These are phyloP conservation scores for Cantharis flavilabris DNA, from an alignment of 2,888 invertebrate genomes.

Conservation along the genomic window DNA sequence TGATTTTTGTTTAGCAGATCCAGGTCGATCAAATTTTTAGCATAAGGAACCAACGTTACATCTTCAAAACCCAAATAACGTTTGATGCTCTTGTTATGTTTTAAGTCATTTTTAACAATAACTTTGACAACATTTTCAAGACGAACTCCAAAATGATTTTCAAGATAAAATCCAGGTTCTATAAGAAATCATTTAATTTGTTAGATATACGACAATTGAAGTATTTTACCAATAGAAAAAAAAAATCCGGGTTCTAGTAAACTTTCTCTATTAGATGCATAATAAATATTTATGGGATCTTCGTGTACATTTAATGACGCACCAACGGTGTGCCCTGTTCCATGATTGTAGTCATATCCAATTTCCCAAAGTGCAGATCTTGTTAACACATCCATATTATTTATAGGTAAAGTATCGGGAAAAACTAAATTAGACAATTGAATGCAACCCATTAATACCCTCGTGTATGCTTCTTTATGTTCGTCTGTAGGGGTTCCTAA, in stretches of 20 bases:
- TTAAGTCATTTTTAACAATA: slow-evolving; percentile 56
- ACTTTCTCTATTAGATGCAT: slow-evolving; percentile 61
- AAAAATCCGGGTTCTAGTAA: slow-evolving; percentile 76
- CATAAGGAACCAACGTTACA: slow-evolving; percentile 84
- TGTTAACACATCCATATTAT: slow-evolving; percentile 79
- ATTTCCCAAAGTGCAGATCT: slow-evolving; percentile 79
- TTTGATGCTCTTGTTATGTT: slow-evolving; percentile 55
- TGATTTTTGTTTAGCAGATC: slow-evolving; percentile 77
- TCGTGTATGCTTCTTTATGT: slow-evolving; percentile 81
- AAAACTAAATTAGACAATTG: slow-evolving; percentile 74
- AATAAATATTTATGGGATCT: slow-evolving; percentile 80
- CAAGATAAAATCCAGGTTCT: slow-evolving; percentile 91
- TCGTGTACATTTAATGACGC: slow-evolving; percentile 82
- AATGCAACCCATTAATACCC: slow-evolving; percentile 76
- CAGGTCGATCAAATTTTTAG: slow-evolving; percentile 81
- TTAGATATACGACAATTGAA: neutral
- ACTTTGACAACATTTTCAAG: slow-evolving; percentile 86
- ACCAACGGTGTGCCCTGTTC: slow-evolving; percentile 90
- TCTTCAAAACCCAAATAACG: slow-evolving; percentile 74
- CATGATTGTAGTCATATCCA: slow-evolving; percentile 86
- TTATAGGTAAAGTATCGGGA: slow-evolving; percentile 71
- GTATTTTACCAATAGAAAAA: slow-evolving; percentile 69
- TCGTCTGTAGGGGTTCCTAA: slow-evolving; percentile 77
- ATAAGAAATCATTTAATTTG: slow-evolving; percentile 34
- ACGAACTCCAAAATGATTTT: slow-evolving; percentile 82